Conservation (phyloP, 2,113 vertebrate genomes). For the Tylochromis polylepis region DNA sequence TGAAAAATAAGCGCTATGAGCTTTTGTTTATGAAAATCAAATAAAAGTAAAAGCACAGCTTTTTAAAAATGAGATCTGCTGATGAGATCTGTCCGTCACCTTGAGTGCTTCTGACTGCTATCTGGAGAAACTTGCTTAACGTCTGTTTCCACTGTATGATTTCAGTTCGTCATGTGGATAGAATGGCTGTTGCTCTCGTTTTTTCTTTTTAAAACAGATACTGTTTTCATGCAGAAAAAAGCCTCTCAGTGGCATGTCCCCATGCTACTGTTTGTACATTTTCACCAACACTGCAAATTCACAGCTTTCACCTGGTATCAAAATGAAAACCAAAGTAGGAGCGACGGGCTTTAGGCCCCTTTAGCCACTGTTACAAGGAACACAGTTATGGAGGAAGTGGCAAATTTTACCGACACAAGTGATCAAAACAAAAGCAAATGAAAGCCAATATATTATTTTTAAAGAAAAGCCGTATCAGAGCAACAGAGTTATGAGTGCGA, state of each 20-base stretch:
- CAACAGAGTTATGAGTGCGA: not conserved
- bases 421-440: not conserved
- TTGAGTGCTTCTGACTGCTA: not conserved
- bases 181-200: not conserved
- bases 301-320: not conserved
- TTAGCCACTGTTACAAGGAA: not conserved
- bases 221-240: not conserved
- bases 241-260: too few species aligned
- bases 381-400: not conserved
- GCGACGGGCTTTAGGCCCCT: not conserved
- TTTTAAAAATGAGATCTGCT: not conserved
- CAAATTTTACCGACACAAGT: not conserved
- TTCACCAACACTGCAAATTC: not conserved
- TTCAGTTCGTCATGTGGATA: not conserved
- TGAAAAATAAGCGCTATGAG: not conserved
- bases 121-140: not conserved
- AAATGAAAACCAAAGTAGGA: not conserved
- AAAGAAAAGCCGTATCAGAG: not conserved
- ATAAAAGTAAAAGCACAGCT: not conserved
- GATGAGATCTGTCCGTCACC: not conserved
- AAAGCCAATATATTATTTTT: not conserved
- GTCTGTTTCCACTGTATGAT: fast-evolving
- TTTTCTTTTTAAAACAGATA: not conserved
- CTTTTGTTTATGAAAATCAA: not conserved
- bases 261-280: not conserved